Evolutionary conservation across 2,797 vertebrate genomes (phyloP).

Genomic region (Phoebastria nigripes): DNA sequence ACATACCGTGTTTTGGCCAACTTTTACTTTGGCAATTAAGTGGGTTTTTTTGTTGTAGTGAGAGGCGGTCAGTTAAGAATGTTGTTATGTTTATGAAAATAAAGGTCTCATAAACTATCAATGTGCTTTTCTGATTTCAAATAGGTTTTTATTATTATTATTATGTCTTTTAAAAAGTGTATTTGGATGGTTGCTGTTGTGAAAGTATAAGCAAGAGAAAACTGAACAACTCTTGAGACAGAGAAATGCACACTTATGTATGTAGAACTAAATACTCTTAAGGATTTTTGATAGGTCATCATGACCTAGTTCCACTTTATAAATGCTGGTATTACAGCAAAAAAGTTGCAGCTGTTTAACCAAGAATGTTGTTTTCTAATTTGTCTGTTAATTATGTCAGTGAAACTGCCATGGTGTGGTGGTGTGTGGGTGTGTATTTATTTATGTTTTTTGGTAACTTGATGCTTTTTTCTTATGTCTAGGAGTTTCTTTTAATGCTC

Average conservation of each 20-base stretch:
- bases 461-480: not conserved
- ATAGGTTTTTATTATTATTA: not conserved
- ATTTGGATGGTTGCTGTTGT: not conserved
- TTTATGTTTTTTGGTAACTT: not conserved
- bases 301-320: not conserved
- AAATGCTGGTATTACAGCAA: not conserved
- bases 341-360: not conserved
- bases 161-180: not conserved
- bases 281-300: not conserved
- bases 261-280: not conserved
- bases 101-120: not conserved
- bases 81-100: not conserved
- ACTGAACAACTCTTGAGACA: not conserved
- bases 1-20: not conserved
- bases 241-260: rapidly evolving
- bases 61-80: not conserved
- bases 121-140: not conserved
- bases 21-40: not conserved
- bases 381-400: not conserved
- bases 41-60: not conserved
- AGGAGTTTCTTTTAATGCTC: not conserved
- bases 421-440: not conserved
- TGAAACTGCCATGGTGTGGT: not conserved
- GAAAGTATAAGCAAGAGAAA: not conserved
- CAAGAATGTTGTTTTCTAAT: not conserved